phyloP scores from a whole-genome alignment of 2,888 invertebrate species.

The Argyresthia albistria region DNA sequence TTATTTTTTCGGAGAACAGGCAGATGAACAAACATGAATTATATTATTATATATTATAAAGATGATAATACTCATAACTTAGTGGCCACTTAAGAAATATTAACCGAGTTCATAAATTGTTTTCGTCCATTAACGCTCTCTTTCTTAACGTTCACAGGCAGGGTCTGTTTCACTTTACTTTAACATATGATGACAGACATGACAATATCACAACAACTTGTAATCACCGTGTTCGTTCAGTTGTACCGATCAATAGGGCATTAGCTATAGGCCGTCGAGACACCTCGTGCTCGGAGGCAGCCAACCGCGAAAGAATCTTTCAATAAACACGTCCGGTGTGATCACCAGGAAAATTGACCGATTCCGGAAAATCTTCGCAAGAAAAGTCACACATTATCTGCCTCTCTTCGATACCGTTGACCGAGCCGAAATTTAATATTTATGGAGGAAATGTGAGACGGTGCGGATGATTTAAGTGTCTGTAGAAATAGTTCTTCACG shows the following conservation, averaged over 20 bases:
- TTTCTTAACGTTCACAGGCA: too few relatives aligned
- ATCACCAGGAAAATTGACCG: constrained; percentile 68
- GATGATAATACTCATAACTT: too few relatives aligned
- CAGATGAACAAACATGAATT: too few relatives aligned
- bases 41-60: too few relatives aligned
- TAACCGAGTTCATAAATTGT: background rate
- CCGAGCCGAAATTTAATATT: constrained; percentile 67
- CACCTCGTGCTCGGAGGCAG: constrained; percentile 25
- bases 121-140: background rate
- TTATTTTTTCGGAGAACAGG: too few relatives aligned
- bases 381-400: constrained; percentile 58
- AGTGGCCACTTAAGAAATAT: background rate
- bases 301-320: constrained; percentile 64
- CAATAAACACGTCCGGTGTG: constrained; percentile 60
- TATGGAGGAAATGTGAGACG: constrained; percentile 70
- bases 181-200: too few relatives aligned
- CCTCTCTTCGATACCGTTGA: constrained; percentile 54
- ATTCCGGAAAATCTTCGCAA: constrained; percentile 59
- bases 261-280: too few relatives aligned
- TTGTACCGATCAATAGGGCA: too few relatives aligned
- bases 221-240: too few relatives aligned
- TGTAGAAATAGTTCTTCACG: constrained; percentile 66
- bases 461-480: constrained; percentile 68
- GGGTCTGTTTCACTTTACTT: too few relatives aligned
- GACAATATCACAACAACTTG: too few relatives aligned